Conservation (phyloP, 2,113 vertebrate species). For the Thomomys bottae region DNA sequence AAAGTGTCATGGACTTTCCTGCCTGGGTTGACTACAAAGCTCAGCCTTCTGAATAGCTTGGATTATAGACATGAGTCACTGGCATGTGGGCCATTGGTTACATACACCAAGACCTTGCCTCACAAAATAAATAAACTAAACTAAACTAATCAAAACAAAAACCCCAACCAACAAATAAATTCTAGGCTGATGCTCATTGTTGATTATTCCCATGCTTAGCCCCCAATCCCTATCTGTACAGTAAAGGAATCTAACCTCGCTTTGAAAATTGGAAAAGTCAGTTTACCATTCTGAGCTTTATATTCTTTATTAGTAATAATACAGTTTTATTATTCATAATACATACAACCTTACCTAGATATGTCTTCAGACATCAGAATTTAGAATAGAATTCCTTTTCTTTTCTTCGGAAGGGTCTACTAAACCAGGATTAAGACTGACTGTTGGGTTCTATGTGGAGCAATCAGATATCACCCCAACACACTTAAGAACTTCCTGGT, state of each 20-base stretch:
- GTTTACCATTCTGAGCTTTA: conserved; percentile 11
- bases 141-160: no score
- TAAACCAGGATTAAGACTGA: conserved; percentile 24
- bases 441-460: neutral
- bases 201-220: neutral
- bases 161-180: no score
- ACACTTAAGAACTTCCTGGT: neutral
- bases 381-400: conserved; percentile 35
- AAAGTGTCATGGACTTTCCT: no score
- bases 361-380: conserved; percentile 5
- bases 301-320: conserved; percentile 25
- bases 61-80: no score
- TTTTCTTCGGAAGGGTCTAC: neutral
- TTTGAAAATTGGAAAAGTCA: conserved; percentile 30
- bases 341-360: neutral
- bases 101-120: no score
- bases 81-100: no score
- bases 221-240: neutral
- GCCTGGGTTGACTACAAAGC: no score
- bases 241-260: conserved; percentile 9
- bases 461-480: conserved; percentile 13
- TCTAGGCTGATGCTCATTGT: neutral
- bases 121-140: no score
- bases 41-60: no score
- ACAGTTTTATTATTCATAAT: neutral